Conservation (phyloP, 2,113 vertebrate genomes). For the Erythrocebus patas region DNA sequence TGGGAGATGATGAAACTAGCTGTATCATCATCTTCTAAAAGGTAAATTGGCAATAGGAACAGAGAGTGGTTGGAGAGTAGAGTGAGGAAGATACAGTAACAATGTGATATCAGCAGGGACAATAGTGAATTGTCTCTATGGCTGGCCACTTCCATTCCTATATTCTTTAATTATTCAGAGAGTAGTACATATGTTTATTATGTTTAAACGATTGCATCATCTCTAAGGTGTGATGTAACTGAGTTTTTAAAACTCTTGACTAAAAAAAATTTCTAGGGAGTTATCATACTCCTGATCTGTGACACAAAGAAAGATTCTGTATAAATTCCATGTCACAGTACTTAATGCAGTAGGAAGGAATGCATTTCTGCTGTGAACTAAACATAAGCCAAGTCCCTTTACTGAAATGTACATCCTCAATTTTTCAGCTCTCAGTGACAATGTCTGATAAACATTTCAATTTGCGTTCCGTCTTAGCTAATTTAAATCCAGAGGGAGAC, state of each 20-base stretch:
- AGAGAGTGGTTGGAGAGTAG: not conserved
- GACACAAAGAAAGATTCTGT: not conserved
- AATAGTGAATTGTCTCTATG: not conserved
- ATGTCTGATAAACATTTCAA: not conserved
- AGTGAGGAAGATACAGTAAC: not conserved
- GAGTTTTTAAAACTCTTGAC: not conserved
- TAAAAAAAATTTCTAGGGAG: not conserved
- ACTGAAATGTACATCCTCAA: not conserved
- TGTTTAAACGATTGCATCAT: not conserved
- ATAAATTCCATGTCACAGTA: not conserved
- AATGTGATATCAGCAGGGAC: not conserved
- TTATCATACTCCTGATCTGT: not conserved
- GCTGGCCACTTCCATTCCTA: not conserved
- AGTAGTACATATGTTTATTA: not conserved
- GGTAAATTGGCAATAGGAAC: not conserved
- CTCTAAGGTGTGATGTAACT: not conserved
- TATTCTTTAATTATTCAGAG: not conserved
- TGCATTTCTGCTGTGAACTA: not conserved
- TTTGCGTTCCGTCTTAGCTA: not conserved
- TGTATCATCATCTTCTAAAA: not conserved
- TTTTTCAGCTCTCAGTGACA: not conserved
- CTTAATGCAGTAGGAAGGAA: not conserved
- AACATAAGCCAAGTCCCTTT: not conserved
- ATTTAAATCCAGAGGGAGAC: constrained; percentile 24
- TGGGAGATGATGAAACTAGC: not conserved